phyloP scores from a whole-genome alignment of 2,113 vertebrate species.

The Notarius quadriscutis region DNA sequence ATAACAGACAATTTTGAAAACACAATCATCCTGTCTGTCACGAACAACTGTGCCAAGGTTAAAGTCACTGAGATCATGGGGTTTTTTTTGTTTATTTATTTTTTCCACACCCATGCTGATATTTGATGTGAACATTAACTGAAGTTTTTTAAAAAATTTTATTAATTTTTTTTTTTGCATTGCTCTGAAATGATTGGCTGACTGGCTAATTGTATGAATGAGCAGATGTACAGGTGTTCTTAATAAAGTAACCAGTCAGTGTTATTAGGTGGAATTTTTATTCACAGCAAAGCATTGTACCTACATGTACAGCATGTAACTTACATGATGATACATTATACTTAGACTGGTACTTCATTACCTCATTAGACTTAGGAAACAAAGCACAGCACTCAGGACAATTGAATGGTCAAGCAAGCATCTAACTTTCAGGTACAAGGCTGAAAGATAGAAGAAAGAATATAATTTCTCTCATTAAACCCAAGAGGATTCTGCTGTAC shows the following conservation, averaged over 20 bases:
- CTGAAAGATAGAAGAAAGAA: background rate
- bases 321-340: background rate
- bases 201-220: background rate
- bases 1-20: too few relatives aligned
- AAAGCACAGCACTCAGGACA: background rate
- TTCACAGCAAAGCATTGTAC: background rate
- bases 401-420: background rate
- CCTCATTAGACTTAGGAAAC: background rate
- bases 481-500: background rate
- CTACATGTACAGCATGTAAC: background rate
- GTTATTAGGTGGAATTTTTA: background rate
- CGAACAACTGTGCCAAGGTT: too few relatives aligned
- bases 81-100: too few relatives aligned
- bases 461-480: background rate
- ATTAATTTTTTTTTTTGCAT: background rate
- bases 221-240: background rate
- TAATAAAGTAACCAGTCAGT: background rate
- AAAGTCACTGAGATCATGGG: too few relatives aligned
- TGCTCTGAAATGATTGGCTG: background rate
- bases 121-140: background rate
- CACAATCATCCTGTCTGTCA: too few relatives aligned
- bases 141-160: background rate
- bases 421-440: background rate
- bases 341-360: background rate
- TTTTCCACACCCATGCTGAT: too few relatives aligned